Conservation (phyloP, 2,113 vertebrate species). For the Pachypanchax playfairii region DNA sequence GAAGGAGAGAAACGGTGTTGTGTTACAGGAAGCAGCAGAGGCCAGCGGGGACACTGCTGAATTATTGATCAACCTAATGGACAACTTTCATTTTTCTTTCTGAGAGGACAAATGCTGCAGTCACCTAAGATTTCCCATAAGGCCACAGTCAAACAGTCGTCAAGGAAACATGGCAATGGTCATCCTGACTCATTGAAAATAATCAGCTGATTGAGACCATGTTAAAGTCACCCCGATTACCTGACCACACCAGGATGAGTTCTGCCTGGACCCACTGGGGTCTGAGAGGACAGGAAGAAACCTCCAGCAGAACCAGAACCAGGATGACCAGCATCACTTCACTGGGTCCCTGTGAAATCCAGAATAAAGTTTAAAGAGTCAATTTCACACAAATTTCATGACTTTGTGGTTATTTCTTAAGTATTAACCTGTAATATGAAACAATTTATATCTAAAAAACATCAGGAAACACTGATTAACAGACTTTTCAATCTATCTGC, state of each 20-base stretch:
- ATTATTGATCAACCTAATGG: conserved; percentile 75
- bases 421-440: too few relatives aligned
- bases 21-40: conserved; percentile 70
- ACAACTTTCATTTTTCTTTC: conserved; percentile 53
- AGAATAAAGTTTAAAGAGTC: too few relatives aligned
- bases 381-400: too few relatives aligned
- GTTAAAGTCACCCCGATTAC: conserved; percentile 11
- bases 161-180: conserved; percentile 16
- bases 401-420: too few relatives aligned
- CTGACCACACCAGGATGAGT: too few relatives aligned
- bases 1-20: conserved; percentile 13
- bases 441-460: too few relatives aligned
- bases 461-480: too few relatives aligned
- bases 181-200: conserved; percentile 8
- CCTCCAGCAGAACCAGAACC: background rate
- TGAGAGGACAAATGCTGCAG: conserved; percentile 9
- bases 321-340: too few relatives aligned
- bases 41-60: conserved; percentile 61
- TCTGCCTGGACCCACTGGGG: too few relatives aligned
- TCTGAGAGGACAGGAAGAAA: too few relatives aligned
- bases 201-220: background rate
- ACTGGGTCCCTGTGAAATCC: too few relatives aligned
- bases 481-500: too few relatives aligned
- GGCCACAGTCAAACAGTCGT: conserved; percentile 34
- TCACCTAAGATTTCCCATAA: conserved; percentile 65